Percentiles rank a stretch among this genome's conserved stretches.
Evolutionary conservation across 2,113 vertebrate species (phyloP).

Genomic region (Semnornis frantzii): DNA sequence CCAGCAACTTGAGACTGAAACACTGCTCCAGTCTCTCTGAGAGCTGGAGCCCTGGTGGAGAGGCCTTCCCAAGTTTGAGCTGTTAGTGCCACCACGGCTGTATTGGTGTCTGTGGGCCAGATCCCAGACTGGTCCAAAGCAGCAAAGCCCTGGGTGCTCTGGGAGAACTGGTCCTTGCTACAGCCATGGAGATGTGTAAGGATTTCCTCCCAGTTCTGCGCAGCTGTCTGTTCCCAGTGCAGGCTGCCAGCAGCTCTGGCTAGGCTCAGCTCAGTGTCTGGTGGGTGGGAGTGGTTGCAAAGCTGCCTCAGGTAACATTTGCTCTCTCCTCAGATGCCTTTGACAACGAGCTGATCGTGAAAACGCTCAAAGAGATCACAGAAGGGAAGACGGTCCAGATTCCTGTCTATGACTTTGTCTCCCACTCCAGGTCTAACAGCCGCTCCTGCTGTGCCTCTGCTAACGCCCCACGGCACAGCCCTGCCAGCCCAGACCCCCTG

Average conservation of each 20-base stretch:
- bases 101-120: slow-evolving; percentile 10
- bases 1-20: not conserved
- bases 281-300: slow-evolving; percentile 5
- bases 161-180: not conserved
- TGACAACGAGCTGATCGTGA: slow-evolving; percentile 93
- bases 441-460: not conserved
- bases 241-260: not conserved
- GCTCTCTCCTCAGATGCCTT: slow-evolving; percentile 88
- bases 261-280: not conserved
- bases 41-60: not conserved
- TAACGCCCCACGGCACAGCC: not conserved
- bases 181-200: rapidly evolving
- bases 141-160: not conserved
- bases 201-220: not conserved
- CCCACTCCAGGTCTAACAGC: slow-evolving; percentile 89
- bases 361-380: slow-evolving; percentile 88
- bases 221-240: rapidly evolving
- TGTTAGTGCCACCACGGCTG: rapidly evolving
- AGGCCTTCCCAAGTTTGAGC: not conserved
- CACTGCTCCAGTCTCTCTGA: slow-evolving; percentile 15
- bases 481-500: not conserved
- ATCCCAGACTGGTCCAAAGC: not conserved
- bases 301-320: not conserved
- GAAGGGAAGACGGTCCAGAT: slow-evolving; percentile 94
- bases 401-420: slow-evolving; percentile 96